phyloP scores from a whole-genome alignment of 1,140 invertebrate genomes.

The Acromyrmex charruanus region DNA sequence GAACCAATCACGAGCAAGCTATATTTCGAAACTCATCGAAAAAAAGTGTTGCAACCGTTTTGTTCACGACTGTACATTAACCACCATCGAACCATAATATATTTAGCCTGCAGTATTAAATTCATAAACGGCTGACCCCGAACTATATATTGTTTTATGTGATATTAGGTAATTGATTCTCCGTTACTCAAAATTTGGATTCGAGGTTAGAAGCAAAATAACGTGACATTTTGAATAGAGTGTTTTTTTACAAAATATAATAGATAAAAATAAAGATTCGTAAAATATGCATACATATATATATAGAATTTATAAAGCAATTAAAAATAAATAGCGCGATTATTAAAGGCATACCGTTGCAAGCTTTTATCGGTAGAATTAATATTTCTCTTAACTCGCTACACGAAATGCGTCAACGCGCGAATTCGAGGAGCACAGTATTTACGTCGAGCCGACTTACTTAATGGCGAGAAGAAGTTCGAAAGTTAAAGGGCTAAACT shows the following conservation, averaged over 20 bases:
- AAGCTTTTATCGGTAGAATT: slow-evolving; percentile 10
- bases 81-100: neutral
- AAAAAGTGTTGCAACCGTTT: too few relatives aligned
- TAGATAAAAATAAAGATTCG: neutral
- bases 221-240: neutral
- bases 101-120: slow-evolving; percentile 27
- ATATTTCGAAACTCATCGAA: too few relatives aligned
- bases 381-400: slow-evolving; percentile 23
- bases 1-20: too few relatives aligned
- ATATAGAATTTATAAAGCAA: neutral
- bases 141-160: neutral
- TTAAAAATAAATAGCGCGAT: neutral
- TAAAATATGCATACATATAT: neutral
- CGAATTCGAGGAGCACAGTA: slow-evolving; percentile 35
- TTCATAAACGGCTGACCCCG: neutral
- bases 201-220: neutral
- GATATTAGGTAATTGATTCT: slow-evolving; percentile 18
- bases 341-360: neutral
- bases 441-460: slow-evolving; percentile 36
- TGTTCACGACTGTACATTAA: slow-evolving; percentile 4
- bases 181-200: neutral
- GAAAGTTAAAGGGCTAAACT: slow-evolving; percentile 54
- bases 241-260: neutral
- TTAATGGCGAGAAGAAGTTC: slow-evolving; percentile 51
- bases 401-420: neutral